Base-by-base conservation (phyloP, 2,888 invertebrate genomes). In the Celastrina argiolus region DNA sequence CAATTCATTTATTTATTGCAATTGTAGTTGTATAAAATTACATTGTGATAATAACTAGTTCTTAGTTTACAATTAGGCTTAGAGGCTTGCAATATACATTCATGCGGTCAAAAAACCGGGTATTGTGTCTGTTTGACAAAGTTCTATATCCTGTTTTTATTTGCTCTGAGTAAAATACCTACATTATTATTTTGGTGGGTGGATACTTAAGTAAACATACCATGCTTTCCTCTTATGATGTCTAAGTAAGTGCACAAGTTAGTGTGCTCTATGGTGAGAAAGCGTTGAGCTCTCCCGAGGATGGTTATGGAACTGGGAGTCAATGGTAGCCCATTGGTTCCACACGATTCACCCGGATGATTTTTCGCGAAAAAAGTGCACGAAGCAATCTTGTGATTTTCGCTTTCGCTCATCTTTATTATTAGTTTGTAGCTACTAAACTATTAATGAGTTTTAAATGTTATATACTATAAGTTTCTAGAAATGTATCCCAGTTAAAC, bases 231-330 rank as follows among this genome's bases (percentile, higher is more conserved):
- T 74, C 98, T 92, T 71, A 97, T 94, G 66, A 99, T 94, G 85
- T 98, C 98, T 56, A 99, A 89, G 87, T 99, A 99, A 68, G 95
- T 94, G 77, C 97, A 97, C 64, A 99, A 91, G 86, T 97, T 94
- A 0, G 94, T 94, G 83, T 98, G 97, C 68, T 94, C 92, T 65
- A 97, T 88, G 0, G 94, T 94, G 79, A 96, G 95, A 16, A 99
- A 89, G 69, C 93, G 91, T 81, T 98, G 98, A 31, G 98, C 96
- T 77, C 94, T 93, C 7, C 99, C 98, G 67, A 97, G 92, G 78
- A 99, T 98, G 67, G 97, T 96, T 70, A 99, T 97, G 0, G 98
- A 98, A 86, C 99, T 98, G 2, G 99, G 98, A 1, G 99, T 99
- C 22, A 99, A 90, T 0, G 99, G 99, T 63, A 99, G 88, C 1